These are phyloP conservation scores for Diuraphis noxia DNA, from an alignment of 1,140 invertebrate species.

Conservation along the genomic window DNA sequence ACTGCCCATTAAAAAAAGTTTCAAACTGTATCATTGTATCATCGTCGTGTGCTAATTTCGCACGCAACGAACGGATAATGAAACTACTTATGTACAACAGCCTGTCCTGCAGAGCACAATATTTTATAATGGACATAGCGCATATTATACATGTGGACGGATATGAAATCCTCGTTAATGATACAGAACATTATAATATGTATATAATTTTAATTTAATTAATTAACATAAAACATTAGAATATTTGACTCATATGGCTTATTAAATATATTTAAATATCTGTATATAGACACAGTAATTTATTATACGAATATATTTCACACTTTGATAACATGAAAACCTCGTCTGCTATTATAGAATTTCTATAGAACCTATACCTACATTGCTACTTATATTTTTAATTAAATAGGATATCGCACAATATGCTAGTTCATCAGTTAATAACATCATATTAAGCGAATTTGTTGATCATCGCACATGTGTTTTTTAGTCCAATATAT, in stretches of 20 bases:
- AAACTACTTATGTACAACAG: not conserved
- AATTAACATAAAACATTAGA: not conserved
- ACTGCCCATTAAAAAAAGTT: not conserved
- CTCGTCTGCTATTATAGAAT: not conserved
- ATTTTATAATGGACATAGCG: not conserved
- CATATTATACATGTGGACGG: not conserved
- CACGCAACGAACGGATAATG: slow-evolving; percentile 2
- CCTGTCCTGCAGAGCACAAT: not conserved
- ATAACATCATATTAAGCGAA: not conserved
- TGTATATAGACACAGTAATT: not conserved
- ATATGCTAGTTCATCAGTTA: not conserved
- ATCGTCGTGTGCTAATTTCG: not conserved
- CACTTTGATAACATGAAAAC: not conserved
- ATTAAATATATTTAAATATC: not conserved
- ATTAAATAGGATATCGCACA: not conserved
- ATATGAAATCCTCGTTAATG: slow-evolving; percentile 20
- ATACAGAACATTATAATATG: not conserved
- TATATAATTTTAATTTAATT: slow-evolving; percentile 21
- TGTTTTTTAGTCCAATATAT: not conserved
- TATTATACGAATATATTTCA: not conserved
- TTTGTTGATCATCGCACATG: not conserved
- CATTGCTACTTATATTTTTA: too few species aligned
- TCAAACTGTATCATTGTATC: not conserved
- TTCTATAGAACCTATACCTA: not conserved
- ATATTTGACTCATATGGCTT: not conserved